Evolutionary conservation across 2,888 invertebrate species (phyloP).

Genomic region (Rhagonycha lutea): DNA sequence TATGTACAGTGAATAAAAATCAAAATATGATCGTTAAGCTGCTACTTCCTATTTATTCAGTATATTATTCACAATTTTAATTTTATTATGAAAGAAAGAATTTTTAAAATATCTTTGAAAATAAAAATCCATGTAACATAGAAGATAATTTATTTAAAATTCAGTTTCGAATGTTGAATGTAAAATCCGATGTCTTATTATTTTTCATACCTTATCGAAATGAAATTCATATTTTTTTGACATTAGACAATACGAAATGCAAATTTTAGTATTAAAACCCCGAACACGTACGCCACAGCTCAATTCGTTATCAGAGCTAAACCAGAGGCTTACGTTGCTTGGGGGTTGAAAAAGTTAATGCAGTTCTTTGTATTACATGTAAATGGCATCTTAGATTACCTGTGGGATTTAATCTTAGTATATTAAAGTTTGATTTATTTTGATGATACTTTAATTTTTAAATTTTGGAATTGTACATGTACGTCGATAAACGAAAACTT

Average conservation of each 20-base stretch:
- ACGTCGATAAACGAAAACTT: neutral
- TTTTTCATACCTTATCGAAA: conserved; percentile 16
- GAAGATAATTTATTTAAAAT: neutral
- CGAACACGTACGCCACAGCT: conserved; percentile 41
- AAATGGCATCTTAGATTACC: conserved; percentile 43
- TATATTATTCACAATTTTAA: too few species aligned
- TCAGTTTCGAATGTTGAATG: neutral
- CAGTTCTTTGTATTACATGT: conserved; percentile 33
- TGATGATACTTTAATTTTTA: neutral
- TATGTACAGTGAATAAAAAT: neutral
- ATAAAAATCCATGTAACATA: neutral
- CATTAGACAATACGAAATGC: conserved; percentile 29
- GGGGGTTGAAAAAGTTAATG: conserved; percentile 30
- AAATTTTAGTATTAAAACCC: conserved; percentile 24
- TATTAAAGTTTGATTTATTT: conserved; percentile 2
- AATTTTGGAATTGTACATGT: neutral
- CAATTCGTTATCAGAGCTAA: conserved; percentile 42
- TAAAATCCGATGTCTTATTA: neutral
- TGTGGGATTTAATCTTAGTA: conserved; percentile 31
- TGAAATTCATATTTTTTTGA: conserved; percentile 28
- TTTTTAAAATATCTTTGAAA: neutral
- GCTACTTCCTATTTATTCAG: too few species aligned
- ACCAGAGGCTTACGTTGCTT: conserved; percentile 35
- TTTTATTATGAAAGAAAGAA: neutral
- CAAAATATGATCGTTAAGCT: neutral